Evolutionary conservation across 2,797 vertebrate species (phyloP).

Genomic region (Sebastes glaucus): DNA sequence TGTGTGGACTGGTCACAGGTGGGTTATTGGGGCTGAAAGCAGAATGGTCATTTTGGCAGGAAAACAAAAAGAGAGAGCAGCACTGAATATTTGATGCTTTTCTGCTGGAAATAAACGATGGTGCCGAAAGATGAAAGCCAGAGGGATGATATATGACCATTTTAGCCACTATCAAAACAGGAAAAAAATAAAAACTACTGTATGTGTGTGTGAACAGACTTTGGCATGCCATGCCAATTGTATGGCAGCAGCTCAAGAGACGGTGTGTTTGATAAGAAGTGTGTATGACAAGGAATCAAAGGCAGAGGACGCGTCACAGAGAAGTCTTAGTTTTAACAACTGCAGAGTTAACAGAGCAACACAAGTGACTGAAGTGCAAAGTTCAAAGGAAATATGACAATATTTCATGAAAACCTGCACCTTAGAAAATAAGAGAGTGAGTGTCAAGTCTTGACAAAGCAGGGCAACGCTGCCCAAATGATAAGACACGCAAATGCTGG

Average conservation of each 20-base stretch:
- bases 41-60: slow-evolving; percentile 23
- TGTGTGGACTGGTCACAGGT: slow-evolving; percentile 41
- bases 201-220: not conserved
- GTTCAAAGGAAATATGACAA: slow-evolving; percentile 38
- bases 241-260: not conserved
- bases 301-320: slow-evolving; percentile 22
- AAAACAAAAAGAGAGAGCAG: slow-evolving; percentile 40
- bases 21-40: slow-evolving; percentile 36
- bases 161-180: not conserved
- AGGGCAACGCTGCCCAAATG: not conserved
- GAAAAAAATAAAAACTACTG: not conserved
- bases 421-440: slow-evolving; percentile 7
- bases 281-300: slow-evolving; percentile 14
- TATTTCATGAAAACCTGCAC: slow-evolving; percentile 7
- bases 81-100: slow-evolving; percentile 32
- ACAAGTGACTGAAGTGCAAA: slow-evolving; percentile 28
- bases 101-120: slow-evolving; percentile 24
- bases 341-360: slow-evolving; percentile 27
- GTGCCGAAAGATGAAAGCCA: slow-evolving; percentile 14
- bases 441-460: not conserved
- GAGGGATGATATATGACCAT: slow-evolving; percentile 7
- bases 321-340: slow-evolving; percentile 24
- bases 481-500: not conserved
- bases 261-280: not conserved
- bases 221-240: not conserved